Evolutionary conservation across 2,113 vertebrate genomes (phyloP), one percentile per base, ranked within the genome.

Genomic region (Sinocyclocheilus anophthalmus): DNA sequence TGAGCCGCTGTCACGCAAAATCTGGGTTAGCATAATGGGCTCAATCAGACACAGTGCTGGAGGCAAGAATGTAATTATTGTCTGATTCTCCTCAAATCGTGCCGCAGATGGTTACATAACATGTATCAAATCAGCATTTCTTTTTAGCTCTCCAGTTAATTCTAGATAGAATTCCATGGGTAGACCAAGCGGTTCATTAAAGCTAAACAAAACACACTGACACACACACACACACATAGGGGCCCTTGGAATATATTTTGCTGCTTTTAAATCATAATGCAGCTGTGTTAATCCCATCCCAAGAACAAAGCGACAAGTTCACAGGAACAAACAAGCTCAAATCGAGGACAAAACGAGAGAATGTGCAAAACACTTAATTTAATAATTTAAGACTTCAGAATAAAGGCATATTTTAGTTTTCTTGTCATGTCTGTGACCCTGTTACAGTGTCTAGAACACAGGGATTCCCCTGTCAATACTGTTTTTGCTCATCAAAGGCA

Each of bases 1-100:
- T 83, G 53, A 85, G 84, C 84, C 72, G n/a, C 61, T 61, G 87
- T 88, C 79, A 85, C 55, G 42, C 22, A 33, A 82, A 39, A 84
- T 84, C 67, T 86, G 84, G 81, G 87, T 84, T 84, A 57, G 65
- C 80, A 86, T 84, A 88, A 88, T 84, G 75, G 76, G 18, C 80
- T 75, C 81, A 80, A 88, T 88, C 84, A 86, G 81, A 67, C 76
- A 72, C 76, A 67, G 76, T 67, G 76, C 80, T 22, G 22, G 70
- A 83, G 75, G 84, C 75, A 83, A 79, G 59, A 81, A 79, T 86
- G 80, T 84, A 83, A 86, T 88, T 88, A 86, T 88, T 86, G 84
- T 86, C 76, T 83, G 80, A 86, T 81, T 86, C 65, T 50, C 57
- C 73, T 72, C 65, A 50, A 83, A 84, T 48, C 48, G 16, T 75